Conservation (phyloP, 1,140 invertebrate species). For the Drosophila paulistorum region DNA sequence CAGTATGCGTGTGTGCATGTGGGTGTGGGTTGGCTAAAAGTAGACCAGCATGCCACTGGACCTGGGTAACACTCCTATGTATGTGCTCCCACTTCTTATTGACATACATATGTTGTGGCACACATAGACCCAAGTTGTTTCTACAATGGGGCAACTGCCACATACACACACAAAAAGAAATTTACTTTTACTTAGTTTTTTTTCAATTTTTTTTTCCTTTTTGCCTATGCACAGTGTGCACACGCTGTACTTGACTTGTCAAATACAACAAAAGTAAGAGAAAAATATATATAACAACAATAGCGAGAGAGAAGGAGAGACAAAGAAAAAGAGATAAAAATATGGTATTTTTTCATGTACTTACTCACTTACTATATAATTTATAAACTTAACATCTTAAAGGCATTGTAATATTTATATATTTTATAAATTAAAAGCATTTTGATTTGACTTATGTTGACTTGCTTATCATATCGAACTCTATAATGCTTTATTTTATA, state of each 20-base stretch:
- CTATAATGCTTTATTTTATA: too few species aligned
- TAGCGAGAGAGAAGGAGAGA: conserved; percentile 3
- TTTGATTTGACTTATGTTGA: not conserved
- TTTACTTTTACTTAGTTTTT: conserved; percentile 36
- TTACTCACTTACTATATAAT: conserved; percentile 3
- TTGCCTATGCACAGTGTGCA: conserved; percentile 11
- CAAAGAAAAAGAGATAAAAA: not conserved
- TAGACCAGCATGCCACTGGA: conserved; percentile 48
- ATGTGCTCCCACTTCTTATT: conserved; percentile 48
- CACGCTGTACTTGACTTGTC: conserved; percentile 68
- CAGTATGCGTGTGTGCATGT: not conserved
- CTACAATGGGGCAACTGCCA: conserved; percentile 31
- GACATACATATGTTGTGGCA: conserved; percentile 58
- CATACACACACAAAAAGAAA: conserved; percentile 28
- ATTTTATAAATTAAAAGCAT: not conserved
- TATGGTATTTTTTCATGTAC: not conserved
- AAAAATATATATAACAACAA: conserved; percentile 12
- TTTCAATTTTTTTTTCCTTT: not conserved
- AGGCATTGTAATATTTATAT: not conserved
- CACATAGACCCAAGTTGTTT: conserved; percentile 32
- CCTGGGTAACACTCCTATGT: conserved; percentile 36
- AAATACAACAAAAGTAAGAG: conserved; percentile 42
- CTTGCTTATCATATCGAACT: too few species aligned
- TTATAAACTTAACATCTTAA: not conserved
- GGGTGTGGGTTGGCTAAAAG: conserved; percentile 47